Percentiles rank a stretch among this genome's conserved stretches.
Conservation (phyloP, 2,113 vertebrate species). For the Dendrocopos noguchii region DNA sequence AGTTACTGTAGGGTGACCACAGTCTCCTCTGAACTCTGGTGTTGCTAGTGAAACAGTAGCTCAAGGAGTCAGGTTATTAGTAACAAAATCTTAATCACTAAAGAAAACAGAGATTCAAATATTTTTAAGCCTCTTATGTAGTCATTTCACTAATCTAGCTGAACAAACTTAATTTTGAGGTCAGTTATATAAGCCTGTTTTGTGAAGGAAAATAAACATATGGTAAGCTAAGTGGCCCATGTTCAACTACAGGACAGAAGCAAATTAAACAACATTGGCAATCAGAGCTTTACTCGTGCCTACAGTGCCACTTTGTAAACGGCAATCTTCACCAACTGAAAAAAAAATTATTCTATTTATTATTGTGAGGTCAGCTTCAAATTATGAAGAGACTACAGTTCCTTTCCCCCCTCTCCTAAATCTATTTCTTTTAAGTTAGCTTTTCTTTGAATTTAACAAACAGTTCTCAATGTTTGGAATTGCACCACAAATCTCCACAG, state of each 20-base stretch:
- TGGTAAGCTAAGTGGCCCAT: not conserved
- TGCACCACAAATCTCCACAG: not conserved
- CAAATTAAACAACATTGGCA: not conserved
- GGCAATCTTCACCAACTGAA: not conserved
- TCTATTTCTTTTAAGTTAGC: not conserved
- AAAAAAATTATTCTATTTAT: not conserved
- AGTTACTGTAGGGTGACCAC: not conserved
- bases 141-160: not conserved
- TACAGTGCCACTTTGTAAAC: not conserved
- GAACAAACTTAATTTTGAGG: not conserved
- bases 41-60: not conserved
- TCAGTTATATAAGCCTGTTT: not conserved
- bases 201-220: not conserved
- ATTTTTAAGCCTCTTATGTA: not conserved
- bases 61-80: not conserved
- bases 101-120: not conserved
- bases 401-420: accelerated
- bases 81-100: not conserved
- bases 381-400: not conserved
- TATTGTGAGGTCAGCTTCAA: not conserved
- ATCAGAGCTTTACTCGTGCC: not conserved
- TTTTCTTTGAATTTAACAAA: not conserved
- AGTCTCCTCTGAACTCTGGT: not conserved
- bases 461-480: accelerated
- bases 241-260: not conserved